These are phyloP conservation scores for Diachasma alloeum DNA, from an alignment of 1,140 invertebrate genomes.

Conservation along the genomic window DNA sequence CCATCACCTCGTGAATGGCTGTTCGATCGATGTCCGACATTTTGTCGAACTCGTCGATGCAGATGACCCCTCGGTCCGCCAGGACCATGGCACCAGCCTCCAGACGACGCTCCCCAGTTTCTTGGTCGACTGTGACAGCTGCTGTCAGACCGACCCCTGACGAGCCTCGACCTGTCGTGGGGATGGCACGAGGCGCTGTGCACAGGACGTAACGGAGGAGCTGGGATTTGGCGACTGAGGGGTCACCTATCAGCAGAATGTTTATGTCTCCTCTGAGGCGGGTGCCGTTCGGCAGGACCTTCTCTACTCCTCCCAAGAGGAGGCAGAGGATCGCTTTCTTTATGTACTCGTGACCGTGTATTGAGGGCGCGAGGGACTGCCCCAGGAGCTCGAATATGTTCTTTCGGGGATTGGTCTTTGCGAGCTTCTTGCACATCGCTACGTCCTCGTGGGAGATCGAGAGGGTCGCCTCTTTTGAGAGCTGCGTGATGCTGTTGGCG, in stretches of 20 bases:
- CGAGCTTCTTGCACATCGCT: constrained; percentile 87
- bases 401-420: constrained; percentile 71
- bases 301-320: constrained; percentile 95
- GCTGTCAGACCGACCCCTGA: constrained; percentile 99
- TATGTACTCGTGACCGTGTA: constrained; percentile 96
- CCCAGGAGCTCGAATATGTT: constrained; percentile 92
- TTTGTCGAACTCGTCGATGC: constrained; percentile 99
- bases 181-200: constrained; percentile 93
- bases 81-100: constrained; percentile 99
- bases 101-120: constrained; percentile 89
- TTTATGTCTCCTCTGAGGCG: constrained; percentile 98
- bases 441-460: constrained; percentile 89
- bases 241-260: constrained; percentile 96
- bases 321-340: constrained; percentile 97
- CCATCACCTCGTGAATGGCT: constrained; percentile 99
- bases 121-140: constrained; percentile 94
- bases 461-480: constrained; percentile 90
- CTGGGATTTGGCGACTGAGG: constrained; percentile 98
- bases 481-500: constrained; percentile 89
- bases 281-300: constrained; percentile 94
- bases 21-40: constrained; percentile 99
- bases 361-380: constrained; percentile 95
- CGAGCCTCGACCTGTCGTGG: constrained; percentile 95
- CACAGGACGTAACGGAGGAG: constrained; percentile 92
- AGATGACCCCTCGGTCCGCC: constrained; percentile 97